These are phyloP conservation scores for Automeris io DNA, from an alignment of 2,888 invertebrate genomes.

Conservation along the genomic window DNA sequence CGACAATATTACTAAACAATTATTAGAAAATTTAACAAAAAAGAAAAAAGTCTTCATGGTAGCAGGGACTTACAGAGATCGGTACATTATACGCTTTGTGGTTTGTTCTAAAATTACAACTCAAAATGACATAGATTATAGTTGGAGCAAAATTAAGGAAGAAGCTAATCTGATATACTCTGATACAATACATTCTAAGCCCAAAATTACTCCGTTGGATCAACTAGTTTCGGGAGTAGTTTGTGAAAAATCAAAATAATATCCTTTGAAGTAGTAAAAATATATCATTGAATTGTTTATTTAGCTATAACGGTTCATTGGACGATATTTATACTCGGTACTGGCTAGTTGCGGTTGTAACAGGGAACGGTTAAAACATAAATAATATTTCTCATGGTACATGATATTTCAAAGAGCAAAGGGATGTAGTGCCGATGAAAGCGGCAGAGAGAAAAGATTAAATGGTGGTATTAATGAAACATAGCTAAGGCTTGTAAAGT, in stretches of 20 bases:
- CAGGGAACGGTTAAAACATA: too few species aligned
- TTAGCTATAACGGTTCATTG: too few species aligned
- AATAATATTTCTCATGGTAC: too few species aligned
- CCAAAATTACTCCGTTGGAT: conserved; percentile 46
- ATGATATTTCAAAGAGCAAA: too few species aligned
- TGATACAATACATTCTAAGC: conserved; percentile 39
- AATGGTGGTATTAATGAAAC: too few species aligned
- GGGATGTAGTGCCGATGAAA: too few species aligned
- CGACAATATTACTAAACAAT: conserved; percentile 80
- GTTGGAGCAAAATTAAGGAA: conserved; percentile 81
- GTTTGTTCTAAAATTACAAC: conserved; percentile 86
- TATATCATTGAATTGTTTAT: too few species aligned
- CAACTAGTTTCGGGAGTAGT: conserved; percentile 42
- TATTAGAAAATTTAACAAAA: conserved; percentile 84
- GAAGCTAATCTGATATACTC: conserved; percentile 62
- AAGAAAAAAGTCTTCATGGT: conserved; percentile 89
- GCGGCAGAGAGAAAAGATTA: too few species aligned
- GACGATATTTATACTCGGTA: too few species aligned
- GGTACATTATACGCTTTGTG: conserved; percentile 87
- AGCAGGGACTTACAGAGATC: conserved; percentile 82
- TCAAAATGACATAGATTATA: conserved; percentile 83
- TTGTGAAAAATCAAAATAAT: conserved; percentile 57
- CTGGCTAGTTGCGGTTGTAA: too few species aligned
- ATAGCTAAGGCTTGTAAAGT: too few species aligned
- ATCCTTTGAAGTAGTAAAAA: too few species aligned